Base-by-base conservation (phyloP, 1,140 invertebrate species). In the Heliconius himera region DNA sequence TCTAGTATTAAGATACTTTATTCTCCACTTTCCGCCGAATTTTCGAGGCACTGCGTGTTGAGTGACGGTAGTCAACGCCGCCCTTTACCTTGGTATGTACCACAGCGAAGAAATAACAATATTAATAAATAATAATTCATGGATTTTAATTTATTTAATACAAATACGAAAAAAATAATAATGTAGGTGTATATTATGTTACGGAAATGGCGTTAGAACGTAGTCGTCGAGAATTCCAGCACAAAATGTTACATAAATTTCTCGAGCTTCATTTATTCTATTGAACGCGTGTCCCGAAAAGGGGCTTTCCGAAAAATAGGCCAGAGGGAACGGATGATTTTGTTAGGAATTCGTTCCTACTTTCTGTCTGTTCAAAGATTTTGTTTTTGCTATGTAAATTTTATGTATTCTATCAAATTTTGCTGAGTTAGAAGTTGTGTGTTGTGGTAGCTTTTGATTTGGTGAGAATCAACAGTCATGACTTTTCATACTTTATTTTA, bases 201-300 rank as follows among this genome's bases (percentile, higher is more conserved):
- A 26, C 38, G 74, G 8, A 76, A 76, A 76, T n/a, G 38, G n/a
- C 74, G 77, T 54, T 51, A 78, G 73, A 81, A 78, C 74, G 77
- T 38, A 77, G 73, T 33, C 36, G 41, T 33, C 60, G 74, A 54
- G 36, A 76, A 81, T 77, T 77, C 74, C 77, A 75, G 70, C 70
- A 66, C 75, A 22, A 70, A 70, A 77, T 51, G 73, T 74, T 74
- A 83, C 89, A 91, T 92, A 92, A 91, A 92, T 91, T 93, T 88
- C 90, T 87, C 87, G 81, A 83, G 88, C 87, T 83, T 88, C 90
- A 91, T 93, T 93, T 91, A 89, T 92, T 92, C 89, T 84, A 85
- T 83, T 85, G 83, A 90, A 87, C 78, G 87, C 82, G 83, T 70
- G 82, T 71, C 84, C 80, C 77, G 20, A 81, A 81, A 81, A 81